Evolutionary conservation across 2,888 invertebrate genomes (phyloP).

Genomic region (Capitulum mitella): DNA sequence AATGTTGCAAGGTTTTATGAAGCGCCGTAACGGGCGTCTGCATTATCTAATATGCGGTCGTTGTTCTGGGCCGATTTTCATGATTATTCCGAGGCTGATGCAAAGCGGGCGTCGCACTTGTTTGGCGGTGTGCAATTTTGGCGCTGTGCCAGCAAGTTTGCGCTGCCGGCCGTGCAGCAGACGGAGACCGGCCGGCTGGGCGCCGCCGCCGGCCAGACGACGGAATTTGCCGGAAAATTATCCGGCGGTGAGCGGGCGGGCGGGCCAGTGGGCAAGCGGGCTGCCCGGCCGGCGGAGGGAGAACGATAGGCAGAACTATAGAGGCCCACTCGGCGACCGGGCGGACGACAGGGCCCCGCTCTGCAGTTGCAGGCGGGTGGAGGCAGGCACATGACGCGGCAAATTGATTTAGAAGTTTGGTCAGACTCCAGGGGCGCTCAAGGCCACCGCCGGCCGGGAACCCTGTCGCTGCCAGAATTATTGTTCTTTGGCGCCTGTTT

Average conservation of each 20-base stretch:
- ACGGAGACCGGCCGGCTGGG: neutral
- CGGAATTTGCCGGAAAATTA: constrained; percentile 10
- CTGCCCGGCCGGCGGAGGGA: too few relatives aligned
- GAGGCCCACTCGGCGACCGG: too few relatives aligned
- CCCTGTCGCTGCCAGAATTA: too few relatives aligned
- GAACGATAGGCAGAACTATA: too few relatives aligned
- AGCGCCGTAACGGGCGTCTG: neutral
- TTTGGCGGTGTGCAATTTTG: constrained; percentile 39
- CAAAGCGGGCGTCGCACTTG: constrained; percentile 33
- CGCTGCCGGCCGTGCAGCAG: neutral
- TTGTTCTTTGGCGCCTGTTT: too few relatives aligned
- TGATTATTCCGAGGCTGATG: constrained; percentile 13
- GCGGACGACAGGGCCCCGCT: too few relatives aligned
- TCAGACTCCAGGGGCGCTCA: too few relatives aligned
- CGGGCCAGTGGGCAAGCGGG: neutral
- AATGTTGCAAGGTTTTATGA: neutral
- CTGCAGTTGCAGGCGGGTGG: neutral
- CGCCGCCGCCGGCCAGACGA: neutral
- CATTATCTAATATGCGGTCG: constrained; percentile 12
- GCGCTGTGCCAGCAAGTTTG: constrained; percentile 2
- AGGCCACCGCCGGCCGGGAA: too few relatives aligned
- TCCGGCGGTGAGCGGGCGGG: neutral
- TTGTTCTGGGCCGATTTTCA: constrained; percentile 16
- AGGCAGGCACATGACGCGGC: neutral
- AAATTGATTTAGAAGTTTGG: constrained; percentile 5